phyloP scores from a whole-genome alignment of 2,888 invertebrate genomes.

The Syritta pipiens region DNA sequence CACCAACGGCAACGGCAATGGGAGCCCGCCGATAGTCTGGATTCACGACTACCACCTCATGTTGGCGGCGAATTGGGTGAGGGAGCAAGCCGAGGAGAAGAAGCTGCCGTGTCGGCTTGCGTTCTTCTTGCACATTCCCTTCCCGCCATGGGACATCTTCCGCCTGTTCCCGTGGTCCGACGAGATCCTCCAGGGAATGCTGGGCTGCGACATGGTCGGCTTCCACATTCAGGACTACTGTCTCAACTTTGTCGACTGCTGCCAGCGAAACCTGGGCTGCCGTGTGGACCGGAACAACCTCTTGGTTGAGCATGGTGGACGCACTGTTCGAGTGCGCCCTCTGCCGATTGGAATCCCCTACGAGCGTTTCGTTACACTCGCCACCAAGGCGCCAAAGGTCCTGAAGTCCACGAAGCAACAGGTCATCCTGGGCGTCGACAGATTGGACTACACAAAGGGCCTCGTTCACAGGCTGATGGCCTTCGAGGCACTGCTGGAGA shows the following conservation, averaged over 20 bases:
- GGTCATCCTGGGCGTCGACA: conserved; percentile 92
- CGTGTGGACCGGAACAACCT: conserved; percentile 93
- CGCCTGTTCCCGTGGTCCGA: conserved; percentile 95
- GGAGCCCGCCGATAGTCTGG: conserved; percentile 88
- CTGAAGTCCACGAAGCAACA: conserved; percentile 86
- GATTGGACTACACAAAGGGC: conserved; percentile 95
- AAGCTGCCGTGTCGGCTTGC: conserved; percentile 89
- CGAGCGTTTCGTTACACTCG: conserved; percentile 90
- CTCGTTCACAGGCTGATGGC: conserved; percentile 90
- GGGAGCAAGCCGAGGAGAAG: conserved; percentile 90
- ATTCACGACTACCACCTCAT: conserved; percentile 96
- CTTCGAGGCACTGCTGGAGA: conserved; percentile 89
- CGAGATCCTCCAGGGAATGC: conserved; percentile 94
- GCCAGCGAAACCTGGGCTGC: conserved; percentile 91
- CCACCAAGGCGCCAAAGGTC: conserved; percentile 85
- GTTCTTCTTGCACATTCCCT: conserved; percentile 96
- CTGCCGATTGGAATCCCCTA: conserved; percentile 94
- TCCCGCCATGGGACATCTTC: conserved; percentile 96
- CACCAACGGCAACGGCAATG: conserved; percentile 74
- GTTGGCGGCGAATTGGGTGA: conserved; percentile 94
- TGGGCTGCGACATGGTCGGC: conserved; percentile 95
- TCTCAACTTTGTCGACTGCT: conserved; percentile 94
- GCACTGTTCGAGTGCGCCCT: conserved; percentile 90
- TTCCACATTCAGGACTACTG: conserved; percentile 96
- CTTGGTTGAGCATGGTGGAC: conserved; percentile 91